A percentile compares a stretch with the other conserved stretches of the same genome.
phyloP scores from a whole-genome alignment of 1,140 invertebrate species.

The Steinernema feltiae region DNA sequence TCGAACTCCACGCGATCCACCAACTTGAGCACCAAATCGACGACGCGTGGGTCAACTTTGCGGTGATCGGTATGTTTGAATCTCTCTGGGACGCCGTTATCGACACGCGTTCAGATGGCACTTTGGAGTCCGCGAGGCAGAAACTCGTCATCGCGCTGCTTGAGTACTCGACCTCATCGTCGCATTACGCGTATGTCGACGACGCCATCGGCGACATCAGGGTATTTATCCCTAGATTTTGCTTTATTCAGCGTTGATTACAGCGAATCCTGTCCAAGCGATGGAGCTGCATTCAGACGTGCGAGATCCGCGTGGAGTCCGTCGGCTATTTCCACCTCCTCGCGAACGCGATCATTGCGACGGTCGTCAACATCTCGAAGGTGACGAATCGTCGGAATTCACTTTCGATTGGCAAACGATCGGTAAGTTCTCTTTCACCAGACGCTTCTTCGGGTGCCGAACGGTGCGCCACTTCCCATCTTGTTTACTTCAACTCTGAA shows the following conservation, averaged over 20 bases:
- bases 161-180: neutral
- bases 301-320: neutral
- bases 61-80: neutral
- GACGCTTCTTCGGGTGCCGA: neutral
- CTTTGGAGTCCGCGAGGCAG: neutral
- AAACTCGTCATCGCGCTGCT: neutral
- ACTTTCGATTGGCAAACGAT: neutral
- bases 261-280: neutral
- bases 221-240: neutral
- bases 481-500: neutral
- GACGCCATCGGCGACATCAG: neutral
- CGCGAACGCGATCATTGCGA: neutral
- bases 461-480: neutral
- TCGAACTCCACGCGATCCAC: neutral
- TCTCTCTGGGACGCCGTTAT: neutral
- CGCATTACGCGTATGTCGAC: constrained; percentile 4
- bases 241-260: neutral
- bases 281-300: neutral
- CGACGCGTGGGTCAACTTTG: neutral
- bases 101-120: neutral
- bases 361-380: neutral
- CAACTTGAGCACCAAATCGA: neutral
- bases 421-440: neutral
- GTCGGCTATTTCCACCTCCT: neutral
- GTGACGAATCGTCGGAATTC: neutral